These are phyloP conservation scores for Pocota personata DNA, from an alignment of 2,888 invertebrate genomes.

Conservation along the genomic window DNA sequence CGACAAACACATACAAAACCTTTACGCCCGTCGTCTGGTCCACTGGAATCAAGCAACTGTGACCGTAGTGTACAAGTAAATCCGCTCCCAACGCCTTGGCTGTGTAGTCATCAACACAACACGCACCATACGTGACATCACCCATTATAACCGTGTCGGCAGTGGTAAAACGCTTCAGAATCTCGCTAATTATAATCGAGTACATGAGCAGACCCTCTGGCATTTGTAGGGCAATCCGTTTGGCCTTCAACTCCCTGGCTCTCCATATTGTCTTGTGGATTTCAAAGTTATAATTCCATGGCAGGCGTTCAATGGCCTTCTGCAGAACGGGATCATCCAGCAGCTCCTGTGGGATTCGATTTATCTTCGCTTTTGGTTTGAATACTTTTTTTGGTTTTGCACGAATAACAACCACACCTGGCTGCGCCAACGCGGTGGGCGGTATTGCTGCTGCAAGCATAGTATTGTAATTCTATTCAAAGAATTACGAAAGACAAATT, in stretches of 20 bases:
- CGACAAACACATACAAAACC: constrained; percentile 98
- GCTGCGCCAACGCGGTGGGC: constrained; percentile 20
- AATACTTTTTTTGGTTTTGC: constrained; percentile 93
- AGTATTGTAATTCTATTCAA: not conserved
- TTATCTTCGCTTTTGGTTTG: constrained; percentile 88
- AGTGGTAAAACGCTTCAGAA: constrained; percentile 93
- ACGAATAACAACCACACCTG: constrained; percentile 86
- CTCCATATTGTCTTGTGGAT: constrained; percentile 99
- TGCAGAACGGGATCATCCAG: constrained; percentile 89
- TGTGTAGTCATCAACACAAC: constrained; percentile 98
- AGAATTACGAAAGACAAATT: constrained; percentile 3
- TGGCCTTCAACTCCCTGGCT: constrained; percentile 91
- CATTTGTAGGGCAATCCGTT: constrained; percentile 96
- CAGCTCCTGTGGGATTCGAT: constrained; percentile 92
- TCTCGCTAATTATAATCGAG: constrained; percentile 96
- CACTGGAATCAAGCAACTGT: constrained; percentile 97
- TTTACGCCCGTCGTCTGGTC: constrained; percentile 94
- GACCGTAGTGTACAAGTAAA: constrained; percentile 97
- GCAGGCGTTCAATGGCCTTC: constrained; percentile 89
- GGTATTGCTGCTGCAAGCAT: constrained; percentile 54
- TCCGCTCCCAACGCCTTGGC: constrained; percentile 95
- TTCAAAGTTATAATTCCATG: constrained; percentile 98
- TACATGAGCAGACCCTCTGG: constrained; percentile 98
- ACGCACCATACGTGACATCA: constrained; percentile 99
- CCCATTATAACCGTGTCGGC: constrained; percentile 98